Percentiles rank a stretch among this genome's conserved stretches.
phyloP scores from a whole-genome alignment of 1,140 invertebrate species.

The Drosophila takahashii region DNA sequence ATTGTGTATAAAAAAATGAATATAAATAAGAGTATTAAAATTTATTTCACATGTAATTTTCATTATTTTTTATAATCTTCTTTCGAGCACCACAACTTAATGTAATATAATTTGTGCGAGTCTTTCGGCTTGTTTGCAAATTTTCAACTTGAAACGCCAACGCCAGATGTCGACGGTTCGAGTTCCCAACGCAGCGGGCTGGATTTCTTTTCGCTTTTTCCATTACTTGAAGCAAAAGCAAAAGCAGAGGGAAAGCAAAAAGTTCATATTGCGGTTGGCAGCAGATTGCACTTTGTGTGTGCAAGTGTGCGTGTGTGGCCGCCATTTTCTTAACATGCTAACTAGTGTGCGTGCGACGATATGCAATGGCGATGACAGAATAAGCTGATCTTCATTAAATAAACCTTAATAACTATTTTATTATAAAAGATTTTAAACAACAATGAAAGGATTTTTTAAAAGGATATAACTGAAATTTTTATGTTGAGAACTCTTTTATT shows the following conservation, averaged over 20 bases:
- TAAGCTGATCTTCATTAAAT: slow-evolving; percentile 24
- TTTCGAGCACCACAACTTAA: slow-evolving; percentile 16
- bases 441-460: no score
- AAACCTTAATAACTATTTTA: not conserved
- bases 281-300: slow-evolving; percentile 41
- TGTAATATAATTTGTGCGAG: slow-evolving; percentile 48
- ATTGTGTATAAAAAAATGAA: no score
- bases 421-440: not conserved
- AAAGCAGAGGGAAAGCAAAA: slow-evolving; percentile 42
- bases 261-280: slow-evolving; percentile 66
- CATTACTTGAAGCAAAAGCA: slow-evolving; percentile 40
- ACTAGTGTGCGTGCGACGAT: slow-evolving; percentile 64
- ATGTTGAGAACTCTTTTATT: no score
- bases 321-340: slow-evolving; percentile 60
- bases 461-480: no score
- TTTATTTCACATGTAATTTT: not conserved
- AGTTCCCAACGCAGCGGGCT: slow-evolving; percentile 47
- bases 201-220: slow-evolving; percentile 45
- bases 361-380: slow-evolving; percentile 47
- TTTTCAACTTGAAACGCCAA: slow-evolving; percentile 73
- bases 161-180: slow-evolving; percentile 48
- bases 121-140: slow-evolving; percentile 71
- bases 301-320: slow-evolving; percentile 31
- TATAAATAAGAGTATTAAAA: not conserved
- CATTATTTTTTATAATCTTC: slow-evolving; percentile 10